phyloP scores from a whole-genome alignment of 2,888 invertebrate genomes.

The Aporophyla nigra region DNA sequence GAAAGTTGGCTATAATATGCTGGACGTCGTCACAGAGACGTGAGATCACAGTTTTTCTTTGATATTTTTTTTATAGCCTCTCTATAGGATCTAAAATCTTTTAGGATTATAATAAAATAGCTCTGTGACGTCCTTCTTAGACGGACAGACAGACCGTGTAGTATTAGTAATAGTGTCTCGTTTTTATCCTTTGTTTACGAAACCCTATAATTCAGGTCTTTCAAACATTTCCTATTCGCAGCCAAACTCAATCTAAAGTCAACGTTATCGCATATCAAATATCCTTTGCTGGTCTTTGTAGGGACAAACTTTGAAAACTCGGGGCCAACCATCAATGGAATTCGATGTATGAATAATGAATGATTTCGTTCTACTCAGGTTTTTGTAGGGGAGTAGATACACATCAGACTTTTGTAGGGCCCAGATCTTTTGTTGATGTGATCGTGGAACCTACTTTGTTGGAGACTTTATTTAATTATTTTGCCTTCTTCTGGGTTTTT shows the following conservation, averaged over 20 bases:
- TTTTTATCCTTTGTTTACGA: not conserved
- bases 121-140: not conserved
- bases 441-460: not conserved
- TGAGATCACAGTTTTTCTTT: not conserved
- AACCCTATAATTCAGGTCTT: not conserved
- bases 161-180: no score
- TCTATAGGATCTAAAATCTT: no score
- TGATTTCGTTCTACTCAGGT: constrained; percentile 17
- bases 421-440: not conserved
- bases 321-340: constrained; percentile 36
- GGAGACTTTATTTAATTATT: not conserved
- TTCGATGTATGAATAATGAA: constrained; percentile 60
- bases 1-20: not conserved
- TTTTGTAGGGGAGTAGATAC: constrained; percentile 3
- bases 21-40: no score
- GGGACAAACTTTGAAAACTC: constrained; percentile 28
- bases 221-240: constrained; percentile 25
- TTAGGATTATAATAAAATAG: not conserved
- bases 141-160: no score
- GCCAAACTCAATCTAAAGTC: constrained; percentile 40
- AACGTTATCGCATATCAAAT: constrained; percentile 25
- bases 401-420: not conserved
- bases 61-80: not conserved
- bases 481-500: no score
- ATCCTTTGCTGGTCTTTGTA: constrained; percentile 41